Base-by-base conservation (phyloP, 1,140 invertebrate species). In the Subanguina moxae region DNA sequence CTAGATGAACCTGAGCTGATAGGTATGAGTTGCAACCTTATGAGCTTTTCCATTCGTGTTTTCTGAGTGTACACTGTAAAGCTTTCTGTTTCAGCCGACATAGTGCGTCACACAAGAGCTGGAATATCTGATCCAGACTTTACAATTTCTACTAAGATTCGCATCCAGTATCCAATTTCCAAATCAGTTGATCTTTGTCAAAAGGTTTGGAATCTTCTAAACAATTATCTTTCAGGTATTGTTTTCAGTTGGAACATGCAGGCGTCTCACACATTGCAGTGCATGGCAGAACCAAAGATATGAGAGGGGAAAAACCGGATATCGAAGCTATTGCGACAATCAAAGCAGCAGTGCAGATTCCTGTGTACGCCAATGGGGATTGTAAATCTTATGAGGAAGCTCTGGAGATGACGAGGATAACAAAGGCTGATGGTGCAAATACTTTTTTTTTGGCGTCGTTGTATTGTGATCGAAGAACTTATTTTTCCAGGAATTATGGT, bases 291-390 rank as follows among this genome's bases (percentile, higher is more conserved):
- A 94, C 91, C 46, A 87, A 88, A n/a, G 82, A 86, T 25, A 89
- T 94, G 80, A 88, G 91, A 84, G 21, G 17, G n/a, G 88, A 89
- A 71, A 88, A 89, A 58, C 89, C 93, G 1, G 87, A 94, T 83
- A 75, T 88, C 43, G 86, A 89, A 38, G 87, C 87, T 25, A 87
- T 96, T 56, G 87, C 86, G 80, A 80, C 88, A 8, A 88, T 94
- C n/a, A 88, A 87, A 71, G 86, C 90, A 62, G 87, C 85, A 65
- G 77, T 94, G 0, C 76, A 84, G 46, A 85, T 94, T 69, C 93
- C 94, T 13, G 84, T 96, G 0, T 87, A 96, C 75, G 92, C 90
- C 0, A 97, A 97, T 87, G 94, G 94, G 64, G 91, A 90, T 81
- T 85, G 94, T 0, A 90, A 88, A 78, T 87, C 83, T 57, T 84